Conservation (phyloP, 2,797 vertebrate genomes). For the Periophthalmus magnuspinnatus region DNA sequence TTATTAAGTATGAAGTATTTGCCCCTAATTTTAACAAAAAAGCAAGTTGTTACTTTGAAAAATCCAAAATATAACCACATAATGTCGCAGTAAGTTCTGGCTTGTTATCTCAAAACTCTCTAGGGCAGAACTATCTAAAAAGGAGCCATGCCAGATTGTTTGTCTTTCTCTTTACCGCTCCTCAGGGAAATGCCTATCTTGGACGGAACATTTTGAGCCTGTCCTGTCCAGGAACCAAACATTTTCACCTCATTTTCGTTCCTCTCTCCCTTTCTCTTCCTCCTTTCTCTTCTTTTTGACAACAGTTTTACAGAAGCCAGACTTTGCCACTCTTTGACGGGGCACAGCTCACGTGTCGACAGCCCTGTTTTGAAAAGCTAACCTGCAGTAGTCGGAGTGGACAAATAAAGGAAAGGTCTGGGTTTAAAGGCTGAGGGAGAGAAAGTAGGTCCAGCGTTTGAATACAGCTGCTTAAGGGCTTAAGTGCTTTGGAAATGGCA, state of each 20-base stretch:
- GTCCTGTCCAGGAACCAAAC: slow-evolving; percentile 49
- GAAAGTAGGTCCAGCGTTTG: slow-evolving; percentile 42
- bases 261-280: slow-evolving; percentile 18
- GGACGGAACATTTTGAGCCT: slow-evolving; percentile 15
- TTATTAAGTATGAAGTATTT: not conserved
- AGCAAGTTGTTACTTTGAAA: not conserved
- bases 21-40: not conserved
- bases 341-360: slow-evolving; percentile 30
- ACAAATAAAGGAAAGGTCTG: slow-evolving; percentile 34
- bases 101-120: slow-evolving; percentile 15
- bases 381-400: slow-evolving; percentile 24
- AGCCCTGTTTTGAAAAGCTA: slow-evolving; percentile 30
- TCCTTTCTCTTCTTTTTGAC: slow-evolving; percentile 31
- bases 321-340: slow-evolving; percentile 25
- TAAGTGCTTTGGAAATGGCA: slow-evolving; percentile 58
- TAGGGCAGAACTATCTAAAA: slow-evolving; percentile 5
- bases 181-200: slow-evolving; percentile 42
- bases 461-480: slow-evolving; percentile 30
- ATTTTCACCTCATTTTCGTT: slow-evolving; percentile 55
- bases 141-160: slow-evolving; percentile 18
- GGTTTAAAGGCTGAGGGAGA: slow-evolving; percentile 20
- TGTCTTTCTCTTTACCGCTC: slow-evolving; percentile 27
- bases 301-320: slow-evolving; percentile 46
- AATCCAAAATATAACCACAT: not conserved
- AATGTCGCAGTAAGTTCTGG: slow-evolving; percentile 16